Percentiles rank a stretch among this genome's conserved stretches.
These are phyloP conservation scores for Caenorhabditis wallacei DNA, from an alignment of 2,888 invertebrate species.

Conservation along the genomic window DNA sequence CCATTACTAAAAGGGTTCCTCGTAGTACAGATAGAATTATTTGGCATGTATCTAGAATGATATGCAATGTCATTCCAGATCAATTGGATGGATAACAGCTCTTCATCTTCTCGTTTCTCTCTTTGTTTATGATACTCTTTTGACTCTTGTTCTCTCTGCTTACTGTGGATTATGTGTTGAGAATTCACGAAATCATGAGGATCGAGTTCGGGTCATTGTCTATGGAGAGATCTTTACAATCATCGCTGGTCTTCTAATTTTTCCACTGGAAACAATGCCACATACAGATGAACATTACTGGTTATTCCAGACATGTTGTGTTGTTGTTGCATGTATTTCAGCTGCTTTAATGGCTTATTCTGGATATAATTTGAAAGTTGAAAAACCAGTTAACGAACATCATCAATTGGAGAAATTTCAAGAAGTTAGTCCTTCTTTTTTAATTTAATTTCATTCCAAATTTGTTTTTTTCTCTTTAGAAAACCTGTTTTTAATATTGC, in stretches of 20 bases:
- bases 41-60: too few species aligned
- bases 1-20: too few species aligned
- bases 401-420: conserved; percentile 64
- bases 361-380: conserved; percentile 53
- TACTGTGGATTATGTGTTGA: conserved; percentile 84
- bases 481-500: background rate
- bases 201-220: conserved; percentile 73
- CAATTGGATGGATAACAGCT: conserved; percentile 80
- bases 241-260: conserved; percentile 70
- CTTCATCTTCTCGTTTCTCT: conserved; percentile 83
- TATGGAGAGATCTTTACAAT: conserved; percentile 74
- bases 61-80: conserved; percentile 43
- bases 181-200: conserved; percentile 65
- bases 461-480: too few species aligned
- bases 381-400: conserved; percentile 51
- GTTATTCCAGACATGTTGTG: conserved; percentile 82
- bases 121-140: conserved; percentile 84
- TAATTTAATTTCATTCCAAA: too few species aligned
- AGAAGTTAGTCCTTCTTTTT: conserved; percentile 13
- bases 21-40: too few species aligned
- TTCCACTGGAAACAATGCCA: conserved; percentile 73
- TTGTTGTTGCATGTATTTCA: conserved; percentile 80
- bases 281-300: conserved; percentile 82
- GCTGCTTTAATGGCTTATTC: conserved; percentile 64
- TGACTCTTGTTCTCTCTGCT: conserved; percentile 84